Evolutionary conservation across 2,797 vertebrate species (phyloP), one percentile per base, ranked within the genome.

Genomic region (Malacoctenus gilli): DNA sequence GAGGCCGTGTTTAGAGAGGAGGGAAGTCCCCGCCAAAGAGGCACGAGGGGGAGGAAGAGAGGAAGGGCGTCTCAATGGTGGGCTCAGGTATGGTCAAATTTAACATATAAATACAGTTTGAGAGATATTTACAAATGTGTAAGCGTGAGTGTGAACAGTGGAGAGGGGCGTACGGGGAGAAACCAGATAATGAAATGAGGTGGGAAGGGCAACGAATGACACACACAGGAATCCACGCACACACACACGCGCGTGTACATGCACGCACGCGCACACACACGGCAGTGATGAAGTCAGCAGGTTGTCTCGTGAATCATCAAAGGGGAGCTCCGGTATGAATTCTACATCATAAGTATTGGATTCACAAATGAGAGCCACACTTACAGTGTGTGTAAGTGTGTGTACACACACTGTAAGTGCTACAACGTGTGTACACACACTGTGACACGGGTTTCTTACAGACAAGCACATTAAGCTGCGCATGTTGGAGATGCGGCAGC

Each of bases 1-100:
- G 16, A 25, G 48, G 34, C 16, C 30, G 21, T 6, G 51, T 46
- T 63, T 41, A 38, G 13, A 47, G 32, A 52, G 62, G 4, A 58
- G 30, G 14, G 13, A 20, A 47, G 13, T 46, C n/a, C 34, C 31
- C 8, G 13, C n/a, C 13, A 15, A 30, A 31, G 18, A 64, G 21
- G 51, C 32, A 55, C 14, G 51, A 44, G 39, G 48, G 23, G 28
- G 43, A 46, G n/a, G 13, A 32, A 19, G 23, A 38, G 15, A 48
- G 40, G 51, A 22, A 46, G 19, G 23, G 44, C 20, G 41, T 6
- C 11, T 52, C 48, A 22, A 43, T 20, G 59, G 51, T 28, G 62
- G 49, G 51, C 46, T 65, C n/a, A 8, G 39, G 6, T 46, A 12
- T 5, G 3, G 21, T 12, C 16, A 60, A 62, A 9, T 0, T 31